A percentile compares a stretch with the other conserved stretches of the same genome.
phyloP scores from a whole-genome alignment of 2,113 vertebrate species.

The Halcyon senegalensis region DNA sequence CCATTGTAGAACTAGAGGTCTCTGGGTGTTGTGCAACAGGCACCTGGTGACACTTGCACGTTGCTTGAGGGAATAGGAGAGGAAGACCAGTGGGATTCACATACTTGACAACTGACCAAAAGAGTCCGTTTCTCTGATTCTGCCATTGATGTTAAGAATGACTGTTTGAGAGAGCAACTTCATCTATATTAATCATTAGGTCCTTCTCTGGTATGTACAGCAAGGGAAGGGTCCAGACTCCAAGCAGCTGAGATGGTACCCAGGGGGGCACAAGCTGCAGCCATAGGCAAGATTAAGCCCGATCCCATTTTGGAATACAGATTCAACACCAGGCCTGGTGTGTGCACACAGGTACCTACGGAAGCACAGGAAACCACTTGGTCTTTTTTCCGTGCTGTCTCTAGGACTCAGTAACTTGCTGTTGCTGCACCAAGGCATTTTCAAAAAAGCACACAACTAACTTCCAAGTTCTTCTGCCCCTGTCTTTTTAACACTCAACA shows the following conservation, averaged over 20 bases:
- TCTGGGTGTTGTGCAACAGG: accelerated
- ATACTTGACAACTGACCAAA: background rate
- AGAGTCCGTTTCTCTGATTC: background rate
- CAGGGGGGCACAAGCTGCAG: background rate
- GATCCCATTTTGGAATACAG: accelerated
- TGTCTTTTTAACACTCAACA: background rate
- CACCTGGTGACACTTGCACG: background rate
- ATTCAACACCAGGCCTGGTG: background rate
- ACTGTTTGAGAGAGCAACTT: background rate
- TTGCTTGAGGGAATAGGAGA: background rate
- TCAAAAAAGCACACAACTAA: background rate
- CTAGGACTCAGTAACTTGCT: no score
- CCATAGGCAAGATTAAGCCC: background rate
- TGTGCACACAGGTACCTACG: accelerated
- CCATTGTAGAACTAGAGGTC: background rate
- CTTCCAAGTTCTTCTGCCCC: background rate
- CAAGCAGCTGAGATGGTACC: background rate
- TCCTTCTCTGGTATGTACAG: background rate
- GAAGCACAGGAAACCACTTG: accelerated
- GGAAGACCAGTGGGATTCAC: background rate
- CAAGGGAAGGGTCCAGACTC: background rate
- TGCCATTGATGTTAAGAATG: background rate
- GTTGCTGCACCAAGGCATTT: no score
- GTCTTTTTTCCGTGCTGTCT: no score
- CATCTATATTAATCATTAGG: background rate